Base-by-base conservation (phyloP, 1,140 invertebrate species). In the Acromyrmex heyeri region DNA sequence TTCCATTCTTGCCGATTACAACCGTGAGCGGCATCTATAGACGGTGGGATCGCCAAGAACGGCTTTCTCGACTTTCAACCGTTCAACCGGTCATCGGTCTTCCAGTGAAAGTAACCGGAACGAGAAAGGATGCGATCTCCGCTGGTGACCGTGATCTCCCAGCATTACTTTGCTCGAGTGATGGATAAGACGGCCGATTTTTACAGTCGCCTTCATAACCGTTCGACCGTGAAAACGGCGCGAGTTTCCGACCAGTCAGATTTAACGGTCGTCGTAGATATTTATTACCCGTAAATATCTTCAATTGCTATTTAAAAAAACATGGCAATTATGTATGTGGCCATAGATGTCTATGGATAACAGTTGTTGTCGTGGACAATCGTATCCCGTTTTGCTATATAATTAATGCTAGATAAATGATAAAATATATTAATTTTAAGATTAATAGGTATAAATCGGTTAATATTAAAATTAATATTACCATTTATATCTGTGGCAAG, bases 11-110 rank as follows among this genome's bases (percentile, higher is more conserved):
- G 24, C 2, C 38, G 69, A 83, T 62, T 62, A 53, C n/a, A 65
- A 55, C 48, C 27, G 55, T 64, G n/a, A 64, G 44, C 79, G 24
- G 61, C 50, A 78, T 67, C 82, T 85, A 53, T 48, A 59, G 61
- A 89, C 24, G 24, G 65, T 57, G 14, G n/a, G 30, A 67, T 27
- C 57, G 57, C 34, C 50, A 61, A 59, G 64, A 79, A 69, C 81
- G 81, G 92, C 91, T 92, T 92, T 92, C 91, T 82, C 92, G 87
- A 92, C 91, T 92, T 92, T 92, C 91, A 90, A 92, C 82, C 82
- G 78, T 85, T 88, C 88, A 86, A 79, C 82, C 91, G 91, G 88
- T 92, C 90, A 90, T 90, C 91, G 90, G 90, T 89, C 88, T 76
- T 83, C 83, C 53, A 92, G 91, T 92, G 91, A 92, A 92, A 92